Evolutionary conservation across 2,797 vertebrate genomes (phyloP).

Genomic region (Eupleurogrammus muticus): DNA sequence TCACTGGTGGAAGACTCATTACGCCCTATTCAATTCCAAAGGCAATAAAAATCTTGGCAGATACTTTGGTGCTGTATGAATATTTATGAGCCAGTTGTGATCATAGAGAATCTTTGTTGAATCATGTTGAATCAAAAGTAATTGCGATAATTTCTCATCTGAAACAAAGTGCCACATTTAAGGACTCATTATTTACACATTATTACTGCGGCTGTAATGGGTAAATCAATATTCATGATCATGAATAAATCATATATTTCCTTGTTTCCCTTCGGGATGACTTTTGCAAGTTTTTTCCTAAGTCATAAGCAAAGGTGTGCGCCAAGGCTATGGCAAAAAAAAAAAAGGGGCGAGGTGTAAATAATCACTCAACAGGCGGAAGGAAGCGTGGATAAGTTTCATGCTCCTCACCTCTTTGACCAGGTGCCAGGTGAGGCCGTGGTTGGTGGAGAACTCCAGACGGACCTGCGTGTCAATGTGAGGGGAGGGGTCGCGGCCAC

Average conservation of each 20-base stretch:
- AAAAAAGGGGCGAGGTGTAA: not conserved
- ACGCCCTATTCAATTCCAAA: constrained; percentile 71
- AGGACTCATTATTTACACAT: constrained; percentile 71
- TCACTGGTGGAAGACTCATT: constrained; percentile 70
- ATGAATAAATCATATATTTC: constrained; percentile 66
- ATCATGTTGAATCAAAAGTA: constrained; percentile 71
- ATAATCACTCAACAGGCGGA: not conserved
- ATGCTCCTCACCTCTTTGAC: constrained; percentile 92
- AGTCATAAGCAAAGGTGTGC: constrained; percentile 25
- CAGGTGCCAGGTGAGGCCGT: constrained; percentile 98
- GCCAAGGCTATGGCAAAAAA: not conserved
- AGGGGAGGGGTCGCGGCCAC: constrained; percentile 90
- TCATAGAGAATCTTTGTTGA: constrained; percentile 71
- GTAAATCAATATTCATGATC: constrained; percentile 75
- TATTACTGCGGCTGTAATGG: constrained; percentile 60
- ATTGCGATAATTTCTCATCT: constrained; percentile 71
- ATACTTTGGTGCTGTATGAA: constrained; percentile 67
- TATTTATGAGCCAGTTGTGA: constrained; percentile 75
- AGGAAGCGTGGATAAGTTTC: not conserved
- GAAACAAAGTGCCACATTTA: constrained; percentile 69
- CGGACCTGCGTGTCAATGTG: constrained; percentile 98
- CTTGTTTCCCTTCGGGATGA: constrained; percentile 36
- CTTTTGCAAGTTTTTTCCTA: constrained; percentile 44
- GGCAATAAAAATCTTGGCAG: constrained; percentile 67
- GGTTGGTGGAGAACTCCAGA: constrained; percentile 98